A percentile compares a stretch with the other conserved stretches of the same genome.
phyloP scores from a whole-genome alignment of 2,113 vertebrate species.

The Azemiops feae region DNA sequence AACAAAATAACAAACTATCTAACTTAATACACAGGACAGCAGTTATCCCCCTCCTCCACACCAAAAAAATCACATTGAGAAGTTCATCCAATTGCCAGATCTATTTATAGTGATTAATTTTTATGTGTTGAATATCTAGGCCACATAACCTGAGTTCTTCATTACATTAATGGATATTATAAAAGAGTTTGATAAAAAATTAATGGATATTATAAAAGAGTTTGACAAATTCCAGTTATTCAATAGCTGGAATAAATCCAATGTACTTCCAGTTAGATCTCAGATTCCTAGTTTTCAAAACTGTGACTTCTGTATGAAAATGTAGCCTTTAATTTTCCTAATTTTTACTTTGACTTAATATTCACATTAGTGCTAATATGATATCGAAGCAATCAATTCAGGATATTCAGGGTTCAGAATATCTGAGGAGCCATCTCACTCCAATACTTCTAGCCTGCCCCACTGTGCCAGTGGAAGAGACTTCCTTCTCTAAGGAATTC shows the following conservation, averaged over 20 bases:
- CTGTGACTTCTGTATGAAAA: not conserved
- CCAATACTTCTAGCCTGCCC: not conserved
- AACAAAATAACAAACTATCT: too few relatives aligned
- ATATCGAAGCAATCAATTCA: not conserved
- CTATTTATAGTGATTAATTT: not conserved
- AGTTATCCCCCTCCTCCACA: not conserved
- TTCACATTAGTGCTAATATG: not conserved
- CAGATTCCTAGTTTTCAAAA: not conserved
- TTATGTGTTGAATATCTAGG: not conserved
- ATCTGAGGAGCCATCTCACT: too few relatives aligned
- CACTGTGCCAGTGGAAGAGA: not conserved
- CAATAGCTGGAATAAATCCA: not conserved
- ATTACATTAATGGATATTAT: not conserved
- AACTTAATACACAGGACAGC: too few relatives aligned
- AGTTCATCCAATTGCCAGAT: not conserved
- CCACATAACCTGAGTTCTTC: not conserved
- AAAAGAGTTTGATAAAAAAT: too few relatives aligned
- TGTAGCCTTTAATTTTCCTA: not conserved
- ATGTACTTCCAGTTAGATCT: not conserved
- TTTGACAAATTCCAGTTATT: not conserved
- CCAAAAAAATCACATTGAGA: not conserved
- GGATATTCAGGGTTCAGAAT: too few relatives aligned
- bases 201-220: too few relatives aligned
- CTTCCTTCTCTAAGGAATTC: not conserved
- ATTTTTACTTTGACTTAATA: not conserved